phyloP scores from a whole-genome alignment of 2,797 vertebrate genomes.

The Carcharodon carcharias region DNA sequence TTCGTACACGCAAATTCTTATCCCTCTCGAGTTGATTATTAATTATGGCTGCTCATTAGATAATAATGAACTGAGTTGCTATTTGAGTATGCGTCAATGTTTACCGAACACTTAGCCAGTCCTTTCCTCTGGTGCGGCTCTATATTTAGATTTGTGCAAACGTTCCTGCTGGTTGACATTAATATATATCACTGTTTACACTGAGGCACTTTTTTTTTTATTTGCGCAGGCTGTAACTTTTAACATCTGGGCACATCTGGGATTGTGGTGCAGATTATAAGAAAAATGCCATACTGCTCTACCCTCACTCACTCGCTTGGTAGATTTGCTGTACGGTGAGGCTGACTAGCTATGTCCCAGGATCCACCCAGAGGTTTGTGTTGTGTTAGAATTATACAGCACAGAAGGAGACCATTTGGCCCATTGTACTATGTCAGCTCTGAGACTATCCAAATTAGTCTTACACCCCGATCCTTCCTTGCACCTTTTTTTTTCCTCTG shows the following conservation, averaged over 20 bases:
- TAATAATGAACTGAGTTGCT: neutral
- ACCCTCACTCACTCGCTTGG: neutral
- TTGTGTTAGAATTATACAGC: neutral
- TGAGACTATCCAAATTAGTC: neutral
- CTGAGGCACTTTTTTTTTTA: neutral
- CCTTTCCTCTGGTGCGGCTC: neutral
- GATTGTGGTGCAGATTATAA: neutral
- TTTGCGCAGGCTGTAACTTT: neutral
- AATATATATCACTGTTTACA: neutral
- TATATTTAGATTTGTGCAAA: neutral
- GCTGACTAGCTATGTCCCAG: neutral
- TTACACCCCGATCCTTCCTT: neutral
- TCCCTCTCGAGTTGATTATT: neutral
- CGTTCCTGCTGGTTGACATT: neutral
- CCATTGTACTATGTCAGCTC: neutral
- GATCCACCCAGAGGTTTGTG: neutral
- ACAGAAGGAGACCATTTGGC: neutral
- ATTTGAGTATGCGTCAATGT: neutral
- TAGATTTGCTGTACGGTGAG: neutral
- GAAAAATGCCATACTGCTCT: neutral
- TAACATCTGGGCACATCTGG: neutral
- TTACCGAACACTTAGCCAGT: neutral
- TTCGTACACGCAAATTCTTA: neutral
- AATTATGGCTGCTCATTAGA: slow-evolving; percentile 11
- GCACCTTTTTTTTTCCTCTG: neutral